Percentiles rank a stretch among this genome's conserved stretches.
Conservation (phyloP, 2,113 vertebrate species). For the Acinonyx jubatus region DNA sequence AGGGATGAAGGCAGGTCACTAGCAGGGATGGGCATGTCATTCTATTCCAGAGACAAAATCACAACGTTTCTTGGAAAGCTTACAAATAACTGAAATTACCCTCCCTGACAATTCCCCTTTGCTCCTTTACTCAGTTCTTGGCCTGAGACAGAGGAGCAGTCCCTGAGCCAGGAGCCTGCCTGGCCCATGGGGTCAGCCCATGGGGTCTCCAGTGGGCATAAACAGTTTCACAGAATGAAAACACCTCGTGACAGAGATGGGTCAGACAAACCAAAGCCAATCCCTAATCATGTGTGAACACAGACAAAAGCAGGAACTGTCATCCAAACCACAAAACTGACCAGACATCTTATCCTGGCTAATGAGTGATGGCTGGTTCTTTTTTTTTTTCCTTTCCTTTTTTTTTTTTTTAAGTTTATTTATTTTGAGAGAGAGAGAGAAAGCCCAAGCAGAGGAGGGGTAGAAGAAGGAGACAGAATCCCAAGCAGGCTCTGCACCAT, state of each 20-base stretch:
- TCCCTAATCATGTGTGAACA: not conserved
- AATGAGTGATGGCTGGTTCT: not conserved
- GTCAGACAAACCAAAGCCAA: too few relatives aligned
- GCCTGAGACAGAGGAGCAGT: not conserved
- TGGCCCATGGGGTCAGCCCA: not conserved
- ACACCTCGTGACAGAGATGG: not conserved
- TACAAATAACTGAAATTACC: not conserved
- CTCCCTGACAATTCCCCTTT: not conserved
- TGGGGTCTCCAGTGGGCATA: not conserved
- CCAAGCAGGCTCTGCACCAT: too few relatives aligned
- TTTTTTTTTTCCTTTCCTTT: not conserved
- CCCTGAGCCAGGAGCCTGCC: not conserved
- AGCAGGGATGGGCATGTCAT: not conserved
- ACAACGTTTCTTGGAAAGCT: not conserved
- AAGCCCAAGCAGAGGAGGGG: too few relatives aligned
- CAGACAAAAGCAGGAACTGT: not conserved
- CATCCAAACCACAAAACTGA: not conserved
- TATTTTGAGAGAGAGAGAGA: too few relatives aligned
- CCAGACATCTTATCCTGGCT: not conserved
- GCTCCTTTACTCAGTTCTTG: not conserved
- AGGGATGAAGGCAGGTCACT: not conserved
- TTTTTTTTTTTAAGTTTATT: too few relatives aligned
- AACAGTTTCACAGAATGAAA: not conserved
- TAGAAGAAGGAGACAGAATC: too few relatives aligned
- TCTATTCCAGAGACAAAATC: not conserved